Conservation (phyloP, 2,113 vertebrate genomes). For the Phylloscopus trochilus region DNA sequence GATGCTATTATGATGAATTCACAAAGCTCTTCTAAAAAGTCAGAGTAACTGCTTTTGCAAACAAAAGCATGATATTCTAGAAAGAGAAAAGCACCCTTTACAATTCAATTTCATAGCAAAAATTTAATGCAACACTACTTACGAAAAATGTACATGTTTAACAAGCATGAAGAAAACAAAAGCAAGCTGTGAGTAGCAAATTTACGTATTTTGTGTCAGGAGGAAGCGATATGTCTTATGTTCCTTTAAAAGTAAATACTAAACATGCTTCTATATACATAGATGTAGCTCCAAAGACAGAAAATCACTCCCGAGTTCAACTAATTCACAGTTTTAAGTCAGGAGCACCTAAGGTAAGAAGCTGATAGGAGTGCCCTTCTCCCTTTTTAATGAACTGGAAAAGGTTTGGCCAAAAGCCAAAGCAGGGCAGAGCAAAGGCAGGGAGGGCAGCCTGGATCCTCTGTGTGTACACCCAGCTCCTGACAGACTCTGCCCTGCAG, state of each 20-base stretch:
- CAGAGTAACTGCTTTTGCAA: neutral
- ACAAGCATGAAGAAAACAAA: neutral
- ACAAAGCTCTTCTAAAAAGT: neutral
- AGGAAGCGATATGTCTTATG: neutral
- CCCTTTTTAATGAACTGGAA: neutral
- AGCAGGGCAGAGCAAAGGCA: neutral
- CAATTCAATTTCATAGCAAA: neutral
- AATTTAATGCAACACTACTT: neutral
- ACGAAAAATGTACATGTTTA: neutral
- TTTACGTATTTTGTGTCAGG: neutral
- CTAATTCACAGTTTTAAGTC: neutral
- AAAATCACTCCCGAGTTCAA: neutral
- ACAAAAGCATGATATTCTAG: neutral
- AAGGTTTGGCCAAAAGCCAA: neutral
- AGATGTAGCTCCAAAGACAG: neutral
- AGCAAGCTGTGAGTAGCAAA: neutral
- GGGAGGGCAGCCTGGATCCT: neutral
- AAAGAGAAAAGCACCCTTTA: neutral
- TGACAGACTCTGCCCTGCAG: neutral
- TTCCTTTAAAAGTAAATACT: neutral
- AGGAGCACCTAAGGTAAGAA: neutral
- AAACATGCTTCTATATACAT: accelerated
- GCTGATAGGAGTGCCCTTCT: neutral
- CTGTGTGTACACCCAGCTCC: accelerated
- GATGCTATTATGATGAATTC: neutral